These are phyloP conservation scores for Propithecus coquereli DNA, from an alignment of 2,113 vertebrate genomes.

Conservation along the genomic window DNA sequence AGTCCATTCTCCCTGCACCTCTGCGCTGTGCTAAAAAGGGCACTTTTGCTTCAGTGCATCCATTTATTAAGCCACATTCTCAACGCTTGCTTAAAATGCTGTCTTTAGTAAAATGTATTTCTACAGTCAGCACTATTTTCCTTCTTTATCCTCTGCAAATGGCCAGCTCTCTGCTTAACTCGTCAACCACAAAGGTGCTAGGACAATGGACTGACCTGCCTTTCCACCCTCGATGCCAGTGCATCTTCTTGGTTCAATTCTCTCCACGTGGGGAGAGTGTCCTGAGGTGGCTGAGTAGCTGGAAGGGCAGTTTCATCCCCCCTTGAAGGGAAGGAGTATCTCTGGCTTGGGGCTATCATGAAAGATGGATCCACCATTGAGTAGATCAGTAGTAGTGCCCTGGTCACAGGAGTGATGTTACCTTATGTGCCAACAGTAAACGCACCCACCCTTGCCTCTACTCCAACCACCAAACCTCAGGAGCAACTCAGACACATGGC, in stretches of 20 bases:
- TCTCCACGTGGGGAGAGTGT: background rate
- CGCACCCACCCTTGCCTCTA: rapidly evolving
- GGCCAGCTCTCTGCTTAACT: background rate
- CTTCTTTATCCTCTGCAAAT: background rate
- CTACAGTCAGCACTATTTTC: background rate
- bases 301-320: background rate
- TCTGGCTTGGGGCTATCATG: background rate
- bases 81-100: background rate
- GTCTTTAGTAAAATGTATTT: background rate
- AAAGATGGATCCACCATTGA: background rate
- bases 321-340: background rate
- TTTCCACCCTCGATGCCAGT: background rate
- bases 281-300: background rate
- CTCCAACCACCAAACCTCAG: too few species aligned
- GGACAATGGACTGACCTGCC: background rate
- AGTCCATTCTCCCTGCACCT: background rate
- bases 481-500: rapidly evolving
- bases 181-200: too few species aligned
- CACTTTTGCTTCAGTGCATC: background rate
- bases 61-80: background rate
- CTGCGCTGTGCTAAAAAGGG: background rate
- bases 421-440: too few species aligned
- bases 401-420: too few species aligned
- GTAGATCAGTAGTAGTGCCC: background rate
- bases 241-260: background rate